Percentiles rank a stretch among this genome's conserved stretches.
These are phyloP conservation scores for Cariama cristata DNA, from an alignment of 2,113 vertebrate genomes.

Conservation along the genomic window DNA sequence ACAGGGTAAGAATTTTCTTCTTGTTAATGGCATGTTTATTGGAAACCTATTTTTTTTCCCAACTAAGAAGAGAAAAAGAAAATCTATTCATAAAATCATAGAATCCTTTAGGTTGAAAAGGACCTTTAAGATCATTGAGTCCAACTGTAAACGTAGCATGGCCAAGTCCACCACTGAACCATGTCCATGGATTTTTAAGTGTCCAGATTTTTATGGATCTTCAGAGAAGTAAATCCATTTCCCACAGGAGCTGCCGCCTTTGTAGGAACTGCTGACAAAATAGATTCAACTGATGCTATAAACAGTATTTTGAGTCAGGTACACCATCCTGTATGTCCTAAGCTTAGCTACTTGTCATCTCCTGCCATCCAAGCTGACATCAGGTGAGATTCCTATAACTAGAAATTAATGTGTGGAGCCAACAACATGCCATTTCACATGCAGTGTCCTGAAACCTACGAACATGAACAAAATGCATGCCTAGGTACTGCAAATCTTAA, in stretches of 20 bases:
- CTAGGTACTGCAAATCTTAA: not conserved
- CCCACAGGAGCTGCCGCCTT: not conserved
- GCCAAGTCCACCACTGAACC: too few relatives aligned
- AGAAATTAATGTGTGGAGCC: not conserved
- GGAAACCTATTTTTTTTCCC: rapidly evolving
- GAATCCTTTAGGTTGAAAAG: too few relatives aligned
- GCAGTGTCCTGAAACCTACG: not conserved
- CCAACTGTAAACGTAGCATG: too few relatives aligned
- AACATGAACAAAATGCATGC: not conserved
- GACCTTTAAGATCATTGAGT: too few relatives aligned
- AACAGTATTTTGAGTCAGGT: not conserved
- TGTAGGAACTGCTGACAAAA: not conserved
- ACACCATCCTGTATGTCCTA: not conserved
- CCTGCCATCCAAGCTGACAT: not conserved
- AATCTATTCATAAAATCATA: not conserved
- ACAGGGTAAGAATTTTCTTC: not conserved
- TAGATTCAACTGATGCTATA: not conserved
- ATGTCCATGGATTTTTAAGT: too few relatives aligned
- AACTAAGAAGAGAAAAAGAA: not conserved
- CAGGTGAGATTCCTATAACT: not conserved
- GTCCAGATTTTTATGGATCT: not conserved
- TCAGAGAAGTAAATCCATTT: not conserved
- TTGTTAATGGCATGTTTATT: not conserved
- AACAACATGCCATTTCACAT: not conserved
- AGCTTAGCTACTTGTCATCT: not conserved